Conservation (phyloP, 2,797 vertebrate species). For the Epinephelus malabaricus region DNA sequence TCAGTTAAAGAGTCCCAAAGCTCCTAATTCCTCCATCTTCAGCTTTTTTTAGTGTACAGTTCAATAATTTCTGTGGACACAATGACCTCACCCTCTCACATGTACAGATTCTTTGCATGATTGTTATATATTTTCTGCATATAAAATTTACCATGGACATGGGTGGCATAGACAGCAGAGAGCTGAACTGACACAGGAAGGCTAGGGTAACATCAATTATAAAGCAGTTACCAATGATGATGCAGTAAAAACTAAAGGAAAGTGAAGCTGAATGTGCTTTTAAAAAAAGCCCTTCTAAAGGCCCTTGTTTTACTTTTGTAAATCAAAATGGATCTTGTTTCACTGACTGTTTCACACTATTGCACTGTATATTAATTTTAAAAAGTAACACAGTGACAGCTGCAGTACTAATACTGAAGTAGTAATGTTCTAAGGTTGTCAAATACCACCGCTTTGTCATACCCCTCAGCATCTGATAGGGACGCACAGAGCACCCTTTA, state of each 20-base stretch:
- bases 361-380: background rate
- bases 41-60: background rate
- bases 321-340: background rate
- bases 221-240: background rate
- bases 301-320: background rate
- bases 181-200: background rate
- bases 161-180: background rate
- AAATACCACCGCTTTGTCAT: no score
- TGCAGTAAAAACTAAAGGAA: background rate
- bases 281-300: background rate
- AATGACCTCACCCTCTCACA: background rate
- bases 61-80: background rate
- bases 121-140: background rate
- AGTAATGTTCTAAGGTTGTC: background rate
- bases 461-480: no score
- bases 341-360: background rate
- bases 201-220: background rate
- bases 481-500: no score
- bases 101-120: background rate
- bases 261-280: background rate
- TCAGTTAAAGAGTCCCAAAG: background rate
- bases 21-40: background rate
- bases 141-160: background rate
- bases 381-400: background rate
- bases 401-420: background rate